phyloP scores from a whole-genome alignment of 2,797 vertebrate genomes.

The Halcyon chelicuti region DNA sequence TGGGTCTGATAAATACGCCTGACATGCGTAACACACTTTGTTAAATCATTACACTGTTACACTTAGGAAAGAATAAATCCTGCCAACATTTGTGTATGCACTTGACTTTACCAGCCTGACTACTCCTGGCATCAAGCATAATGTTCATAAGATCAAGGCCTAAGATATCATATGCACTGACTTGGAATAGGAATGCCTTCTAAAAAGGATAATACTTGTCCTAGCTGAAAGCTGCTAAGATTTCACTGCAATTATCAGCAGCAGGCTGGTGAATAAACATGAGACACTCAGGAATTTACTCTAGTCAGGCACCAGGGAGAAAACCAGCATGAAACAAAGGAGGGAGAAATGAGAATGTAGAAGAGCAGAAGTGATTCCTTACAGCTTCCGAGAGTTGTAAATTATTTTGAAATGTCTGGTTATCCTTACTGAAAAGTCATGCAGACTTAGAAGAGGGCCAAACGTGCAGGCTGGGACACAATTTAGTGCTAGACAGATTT shows the following conservation, averaged over 20 bases:
- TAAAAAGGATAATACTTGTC: background rate
- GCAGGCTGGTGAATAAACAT: conserved; percentile 12
- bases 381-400: background rate
- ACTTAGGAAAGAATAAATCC: background rate
- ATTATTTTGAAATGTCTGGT: background rate
- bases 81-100: conserved; percentile 1
- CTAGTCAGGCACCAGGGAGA: background rate
- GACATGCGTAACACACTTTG: background rate
- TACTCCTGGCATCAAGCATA: background rate
- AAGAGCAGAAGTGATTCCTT: background rate
- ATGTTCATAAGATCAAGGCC: conserved; percentile 11
- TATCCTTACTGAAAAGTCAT: background rate
- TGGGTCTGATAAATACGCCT: background rate
- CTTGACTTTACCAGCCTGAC: conserved; percentile 26
- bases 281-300: background rate
- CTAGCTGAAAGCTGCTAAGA: conserved; percentile 16
- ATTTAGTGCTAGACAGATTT: background rate
- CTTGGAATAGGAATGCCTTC: background rate
- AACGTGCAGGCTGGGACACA: background rate
- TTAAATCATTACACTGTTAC: conserved; percentile 18
- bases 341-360: background rate
- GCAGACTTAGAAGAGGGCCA: background rate
- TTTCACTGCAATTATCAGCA: background rate
- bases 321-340: background rate
- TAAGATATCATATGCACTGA: conserved; percentile 27